These are phyloP conservation scores for Bedellia somnulentella DNA, from an alignment of 2,888 invertebrate species.

Conservation along the genomic window DNA sequence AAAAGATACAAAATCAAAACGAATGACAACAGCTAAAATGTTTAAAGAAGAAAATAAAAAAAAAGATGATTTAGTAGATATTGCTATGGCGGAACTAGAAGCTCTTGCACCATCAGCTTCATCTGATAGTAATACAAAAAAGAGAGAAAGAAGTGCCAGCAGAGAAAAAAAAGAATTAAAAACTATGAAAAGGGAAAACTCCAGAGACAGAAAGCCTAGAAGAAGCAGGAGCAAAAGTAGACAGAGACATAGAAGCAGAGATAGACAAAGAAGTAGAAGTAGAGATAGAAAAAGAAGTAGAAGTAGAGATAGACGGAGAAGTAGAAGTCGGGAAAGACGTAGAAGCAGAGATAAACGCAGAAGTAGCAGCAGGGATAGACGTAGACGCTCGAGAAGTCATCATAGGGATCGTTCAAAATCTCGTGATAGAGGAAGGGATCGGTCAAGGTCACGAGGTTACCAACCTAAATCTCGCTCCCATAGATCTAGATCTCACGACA, in stretches of 20 bases:
- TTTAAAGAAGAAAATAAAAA: slow-evolving; percentile 37
- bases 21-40: slow-evolving; percentile 40
- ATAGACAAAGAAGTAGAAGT: slow-evolving; percentile 17
- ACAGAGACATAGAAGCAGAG: slow-evolving; percentile 11
- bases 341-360: slow-evolving; percentile 16
- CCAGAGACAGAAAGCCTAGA: slow-evolving; percentile 17
- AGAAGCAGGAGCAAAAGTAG: slow-evolving; percentile 18
- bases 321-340: slow-evolving; percentile 17
- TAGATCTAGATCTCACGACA: slow-evolving; percentile 20
- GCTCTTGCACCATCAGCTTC: slow-evolving; percentile 74
- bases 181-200: slow-evolving; percentile 22
- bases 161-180: slow-evolving; percentile 14
- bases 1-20: slow-evolving; percentile 21
- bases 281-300: slow-evolving; percentile 20
- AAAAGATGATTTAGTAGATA: slow-evolving; percentile 62
- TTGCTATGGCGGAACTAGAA: slow-evolving; percentile 84
- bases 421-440: slow-evolving; percentile 21
- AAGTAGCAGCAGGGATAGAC: slow-evolving; percentile 14
- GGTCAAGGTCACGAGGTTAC: slow-evolving; percentile 20
- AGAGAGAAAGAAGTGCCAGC: slow-evolving; percentile 11
- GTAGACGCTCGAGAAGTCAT: slow-evolving; percentile 19
- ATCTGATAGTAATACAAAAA: slow-evolving; percentile 16
- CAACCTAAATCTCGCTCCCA: slow-evolving; percentile 16
- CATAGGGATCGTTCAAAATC: slow-evolving; percentile 16
- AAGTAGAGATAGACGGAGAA: slow-evolving; percentile 20